These are phyloP conservation scores for Trogon melanurus DNA, from an alignment of 2,113 vertebrate species.

Conservation along the genomic window DNA sequence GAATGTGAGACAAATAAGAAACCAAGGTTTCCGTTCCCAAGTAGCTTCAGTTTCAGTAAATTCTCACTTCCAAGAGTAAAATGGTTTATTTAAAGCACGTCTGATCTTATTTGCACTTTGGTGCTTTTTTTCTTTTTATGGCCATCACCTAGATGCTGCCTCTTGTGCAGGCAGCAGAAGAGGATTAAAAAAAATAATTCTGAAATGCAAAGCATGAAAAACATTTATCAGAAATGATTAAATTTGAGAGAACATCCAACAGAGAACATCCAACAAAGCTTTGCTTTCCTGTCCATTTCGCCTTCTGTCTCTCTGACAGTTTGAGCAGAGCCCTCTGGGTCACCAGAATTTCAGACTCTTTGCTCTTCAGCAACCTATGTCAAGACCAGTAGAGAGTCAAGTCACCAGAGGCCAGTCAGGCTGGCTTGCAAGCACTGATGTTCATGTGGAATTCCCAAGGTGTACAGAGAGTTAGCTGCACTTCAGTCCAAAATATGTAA, in stretches of 20 bases:
- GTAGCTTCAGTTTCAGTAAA: neutral
- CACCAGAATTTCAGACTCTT: neutral
- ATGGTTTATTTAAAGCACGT: neutral
- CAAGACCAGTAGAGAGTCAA: neutral
- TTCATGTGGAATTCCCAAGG: neutral
- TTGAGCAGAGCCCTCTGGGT: neutral
- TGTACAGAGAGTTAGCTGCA: neutral
- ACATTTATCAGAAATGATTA: neutral
- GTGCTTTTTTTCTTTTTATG: constrained; percentile 3
- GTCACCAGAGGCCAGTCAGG: neutral
- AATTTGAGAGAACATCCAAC: neutral
- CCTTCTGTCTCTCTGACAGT: neutral
- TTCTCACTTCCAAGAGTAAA: neutral
- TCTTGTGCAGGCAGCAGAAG: neutral
- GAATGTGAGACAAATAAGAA: neutral
- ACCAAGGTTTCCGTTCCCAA: neutral
- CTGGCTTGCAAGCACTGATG: neutral
- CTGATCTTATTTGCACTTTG: neutral
- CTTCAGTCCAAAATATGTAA: neutral
- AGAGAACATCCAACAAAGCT: neutral
- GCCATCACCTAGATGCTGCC: neutral
- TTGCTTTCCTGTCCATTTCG: neutral
- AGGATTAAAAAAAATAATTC: constrained; percentile 2
- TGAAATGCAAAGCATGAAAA: neutral
- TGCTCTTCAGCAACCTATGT: neutral